phyloP scores from a whole-genome alignment of 2,113 vertebrate genomes.

The Machaerirhynchus nigripectus region DNA sequence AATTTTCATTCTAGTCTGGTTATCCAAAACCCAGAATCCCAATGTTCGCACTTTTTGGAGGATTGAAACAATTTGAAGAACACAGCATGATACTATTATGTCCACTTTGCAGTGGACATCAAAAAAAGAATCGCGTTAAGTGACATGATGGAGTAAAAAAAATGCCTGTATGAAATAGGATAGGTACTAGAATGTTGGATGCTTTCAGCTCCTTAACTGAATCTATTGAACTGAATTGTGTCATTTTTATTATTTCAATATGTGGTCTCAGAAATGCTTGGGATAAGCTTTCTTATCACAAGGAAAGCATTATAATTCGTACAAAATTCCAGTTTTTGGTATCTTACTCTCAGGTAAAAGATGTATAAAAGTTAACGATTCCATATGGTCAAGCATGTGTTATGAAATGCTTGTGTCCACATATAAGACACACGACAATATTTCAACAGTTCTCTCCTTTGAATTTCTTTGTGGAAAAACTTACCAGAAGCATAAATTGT shows the following conservation, averaged over 20 bases:
- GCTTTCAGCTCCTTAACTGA: background rate
- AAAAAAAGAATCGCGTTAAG: background rate
- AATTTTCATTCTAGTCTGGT: background rate
- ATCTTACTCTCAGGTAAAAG: background rate
- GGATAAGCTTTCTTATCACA: background rate
- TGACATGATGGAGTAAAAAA: background rate
- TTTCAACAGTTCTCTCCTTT: background rate
- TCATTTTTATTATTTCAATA: background rate
- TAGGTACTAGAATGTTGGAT: background rate
- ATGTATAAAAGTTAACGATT: background rate
- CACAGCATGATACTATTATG: background rate
- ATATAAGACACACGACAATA: background rate
- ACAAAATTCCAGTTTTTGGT: background rate
- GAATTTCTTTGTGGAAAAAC: background rate
- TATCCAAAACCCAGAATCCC: background rate
- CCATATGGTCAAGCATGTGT: background rate
- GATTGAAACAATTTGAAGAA: background rate
- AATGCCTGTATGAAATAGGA: background rate
- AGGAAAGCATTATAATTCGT: background rate
- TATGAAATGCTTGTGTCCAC: background rate
- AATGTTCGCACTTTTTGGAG: background rate
- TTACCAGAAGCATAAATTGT: background rate
- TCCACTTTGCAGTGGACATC: background rate
- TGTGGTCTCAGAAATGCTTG: background rate
- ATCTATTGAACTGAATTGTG: background rate